Conservation (phyloP, 2,888 invertebrate species). For the Netelia fuscicornis region DNA sequence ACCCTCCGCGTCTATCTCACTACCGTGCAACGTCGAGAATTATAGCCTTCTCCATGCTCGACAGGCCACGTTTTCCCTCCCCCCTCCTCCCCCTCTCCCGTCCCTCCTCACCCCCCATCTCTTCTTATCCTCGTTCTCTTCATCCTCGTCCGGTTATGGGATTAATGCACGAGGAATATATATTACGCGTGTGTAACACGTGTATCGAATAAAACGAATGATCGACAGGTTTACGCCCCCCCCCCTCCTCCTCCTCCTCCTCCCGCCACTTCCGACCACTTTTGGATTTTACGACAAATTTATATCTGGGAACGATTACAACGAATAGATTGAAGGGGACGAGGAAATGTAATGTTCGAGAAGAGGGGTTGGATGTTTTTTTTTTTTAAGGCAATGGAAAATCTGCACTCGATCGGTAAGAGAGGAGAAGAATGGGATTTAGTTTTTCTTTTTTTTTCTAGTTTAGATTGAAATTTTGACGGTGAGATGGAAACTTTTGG, state of each 20-base stretch:
- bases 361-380: not conserved
- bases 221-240: slow-evolving; percentile 41
- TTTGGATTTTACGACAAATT: not conserved
- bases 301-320: not conserved
- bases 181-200: slow-evolving; percentile 55
- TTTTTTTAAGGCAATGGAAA: no score
- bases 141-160: slow-evolving; percentile 50
- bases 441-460: no score
- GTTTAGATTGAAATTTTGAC: no score
- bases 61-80: not conserved
- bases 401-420: no score
- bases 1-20: not conserved
- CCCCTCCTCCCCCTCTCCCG: not conserved
- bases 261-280: no score
- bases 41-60: slow-evolving; percentile 5
- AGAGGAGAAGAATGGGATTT: no score
- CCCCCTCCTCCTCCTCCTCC: no score
- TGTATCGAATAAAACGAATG: slow-evolving; percentile 45
- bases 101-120: not conserved
- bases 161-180: slow-evolving; percentile 55
- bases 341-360: not conserved
- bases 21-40: slow-evolving; percentile 27
- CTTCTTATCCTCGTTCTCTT: slow-evolving; percentile 42
- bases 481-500: not conserved
- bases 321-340: not conserved